Base-by-base conservation (phyloP, 64 coral and sea anemone genomes). In the Catalaphyllia jardinei region DNA sequence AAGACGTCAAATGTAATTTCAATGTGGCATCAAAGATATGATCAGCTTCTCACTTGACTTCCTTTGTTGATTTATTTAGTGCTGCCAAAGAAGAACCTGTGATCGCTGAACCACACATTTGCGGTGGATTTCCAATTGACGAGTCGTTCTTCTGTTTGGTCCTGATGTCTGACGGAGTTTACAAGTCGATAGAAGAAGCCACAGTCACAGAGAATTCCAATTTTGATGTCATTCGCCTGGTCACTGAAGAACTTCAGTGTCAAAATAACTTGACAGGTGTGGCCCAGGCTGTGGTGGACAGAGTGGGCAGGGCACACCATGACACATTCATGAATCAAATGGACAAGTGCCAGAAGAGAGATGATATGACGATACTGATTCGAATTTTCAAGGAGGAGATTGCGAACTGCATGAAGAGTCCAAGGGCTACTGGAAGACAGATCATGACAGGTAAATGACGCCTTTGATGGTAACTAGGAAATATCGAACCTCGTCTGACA, bases 151-250 rank as follows among this genome's bases (percentile, higher is more conserved):
- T 89, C 86, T 92, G 91, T 16, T 57, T 99, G 42, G 90, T 99
- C 25, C 84, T 99, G 20, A 99, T 99, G 97, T 95, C 97, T 52
- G 97, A 99, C 80, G 97, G 97, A 31, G 52, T 99, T 64, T 99
- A 99, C 75, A 93, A 93, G 35, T 92, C 89, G 20, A 75, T 99
- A 19, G 88, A 99, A 27, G 97, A 95, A 38, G 91, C 91, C 25
- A 90, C 94, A 29, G 93, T 60, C 17, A 29, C 73, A 5, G 90
- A 91, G 62, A 81, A 86, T 62, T 83, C 88, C 24, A 99, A 99
- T 79, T 76, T 92, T 63, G 97, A 99, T 39, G 87, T 99, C 62
- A 89, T 99, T 67, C 69, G 78, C n/a, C 72, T 99, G 29, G 86
- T 99, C 10, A 59, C 88, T n/a, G 79, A 92, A 82, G 97, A 99